These are phyloP conservation scores for Lithobates sylvaticus DNA, from an alignment of 2,797 vertebrate genomes.

Conservation along the genomic window DNA sequence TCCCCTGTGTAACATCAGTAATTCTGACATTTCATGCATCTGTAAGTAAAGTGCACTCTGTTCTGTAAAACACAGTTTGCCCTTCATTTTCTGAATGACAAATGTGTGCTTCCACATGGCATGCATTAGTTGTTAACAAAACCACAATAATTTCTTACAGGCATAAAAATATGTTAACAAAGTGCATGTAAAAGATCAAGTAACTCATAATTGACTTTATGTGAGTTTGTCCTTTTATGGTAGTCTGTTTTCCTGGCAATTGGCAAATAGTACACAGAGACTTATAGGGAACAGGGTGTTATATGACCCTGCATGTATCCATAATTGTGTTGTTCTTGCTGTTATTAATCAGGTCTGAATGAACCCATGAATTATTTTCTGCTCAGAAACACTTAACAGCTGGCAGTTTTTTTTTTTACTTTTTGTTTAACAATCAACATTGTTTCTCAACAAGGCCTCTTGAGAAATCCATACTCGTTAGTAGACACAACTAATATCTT, in stretches of 20 bases:
- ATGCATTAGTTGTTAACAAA: slow-evolving; percentile 7
- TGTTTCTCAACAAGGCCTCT: slow-evolving; percentile 15
- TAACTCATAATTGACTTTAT: slow-evolving; percentile 17
- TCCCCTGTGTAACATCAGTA: slow-evolving; percentile 5
- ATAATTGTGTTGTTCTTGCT: slow-evolving; percentile 11
- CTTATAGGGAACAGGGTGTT: slow-evolving; percentile 10
- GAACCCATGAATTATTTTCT: slow-evolving; percentile 35
- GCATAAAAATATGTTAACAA: background rate
- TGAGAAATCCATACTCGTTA: background rate
- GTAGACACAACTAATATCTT: background rate
- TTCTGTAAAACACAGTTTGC: background rate
- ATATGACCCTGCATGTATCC: background rate
- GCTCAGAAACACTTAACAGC: slow-evolving; percentile 12
- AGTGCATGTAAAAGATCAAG: background rate
- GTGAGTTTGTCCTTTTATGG: slow-evolving; percentile 39
- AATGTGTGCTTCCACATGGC: slow-evolving; percentile 12
- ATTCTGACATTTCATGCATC: background rate
- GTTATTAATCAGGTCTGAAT: slow-evolving; percentile 10
- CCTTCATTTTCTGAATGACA: background rate
- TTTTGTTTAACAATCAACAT: too few relatives aligned
- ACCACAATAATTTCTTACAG: slow-evolving; percentile 13
- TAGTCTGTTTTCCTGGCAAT: slow-evolving; percentile 1
- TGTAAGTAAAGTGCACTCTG: background rate
- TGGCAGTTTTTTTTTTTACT: background rate
- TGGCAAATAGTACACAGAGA: slow-evolving; percentile 7